Conservation (phyloP, 2,113 vertebrate species). For the Lynx canadensis region DNA sequence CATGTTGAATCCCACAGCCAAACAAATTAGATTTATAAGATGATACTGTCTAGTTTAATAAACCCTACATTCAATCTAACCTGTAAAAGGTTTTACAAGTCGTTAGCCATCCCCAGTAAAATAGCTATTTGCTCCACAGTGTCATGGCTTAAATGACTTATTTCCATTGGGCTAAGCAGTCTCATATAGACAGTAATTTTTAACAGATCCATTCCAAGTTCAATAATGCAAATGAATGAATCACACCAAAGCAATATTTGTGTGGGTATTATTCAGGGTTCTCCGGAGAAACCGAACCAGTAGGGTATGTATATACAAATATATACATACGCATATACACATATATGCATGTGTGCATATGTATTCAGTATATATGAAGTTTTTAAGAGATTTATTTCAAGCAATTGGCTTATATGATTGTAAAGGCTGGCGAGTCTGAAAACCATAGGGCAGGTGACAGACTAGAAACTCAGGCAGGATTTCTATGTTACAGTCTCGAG, state of each 20-base stretch:
- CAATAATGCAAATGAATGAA: not conserved
- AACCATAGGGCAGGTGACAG: not conserved
- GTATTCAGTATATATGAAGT: not conserved
- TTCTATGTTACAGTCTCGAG: not conserved
- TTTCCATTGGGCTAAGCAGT: not conserved
- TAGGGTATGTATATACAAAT: not conserved
- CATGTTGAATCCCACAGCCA: not conserved
- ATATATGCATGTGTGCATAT: not conserved
- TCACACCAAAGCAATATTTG: not conserved
- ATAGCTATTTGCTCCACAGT: not conserved
- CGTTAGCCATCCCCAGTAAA: not conserved
- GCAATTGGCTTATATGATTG: not conserved
- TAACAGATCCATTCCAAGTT: not conserved
- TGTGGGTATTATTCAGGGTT: not conserved
- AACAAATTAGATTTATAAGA: not conserved
- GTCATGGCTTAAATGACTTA: not conserved
- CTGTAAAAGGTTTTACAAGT: not conserved
- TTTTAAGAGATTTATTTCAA: conserved; percentile 10
- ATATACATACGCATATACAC: not conserved
- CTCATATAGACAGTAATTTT: not conserved
- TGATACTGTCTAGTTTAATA: not conserved
- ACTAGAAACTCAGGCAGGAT: not conserved
- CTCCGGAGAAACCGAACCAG: not conserved
- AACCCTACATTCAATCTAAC: not conserved
- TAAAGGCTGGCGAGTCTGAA: not conserved